These are phyloP conservation scores for Rafetus swinhoei DNA, from an alignment of 2,113 vertebrate genomes.

Conservation along the genomic window DNA sequence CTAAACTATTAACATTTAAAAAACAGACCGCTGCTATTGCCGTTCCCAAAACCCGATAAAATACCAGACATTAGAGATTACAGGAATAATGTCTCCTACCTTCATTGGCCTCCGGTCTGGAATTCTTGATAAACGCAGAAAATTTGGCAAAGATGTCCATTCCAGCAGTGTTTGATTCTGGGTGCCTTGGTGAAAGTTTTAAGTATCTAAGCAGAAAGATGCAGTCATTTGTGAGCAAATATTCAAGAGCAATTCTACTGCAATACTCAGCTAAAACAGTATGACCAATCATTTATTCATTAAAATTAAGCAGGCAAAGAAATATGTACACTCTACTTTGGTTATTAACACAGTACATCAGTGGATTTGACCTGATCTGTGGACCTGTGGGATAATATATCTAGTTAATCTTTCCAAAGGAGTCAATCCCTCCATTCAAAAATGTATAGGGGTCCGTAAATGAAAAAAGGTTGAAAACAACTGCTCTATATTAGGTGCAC, in stretches of 20 bases:
- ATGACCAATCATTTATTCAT: rapidly evolving
- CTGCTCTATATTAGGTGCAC: not conserved
- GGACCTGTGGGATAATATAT: not conserved
- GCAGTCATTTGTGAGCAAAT: not conserved
- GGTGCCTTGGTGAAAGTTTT: slow-evolving; percentile 93
- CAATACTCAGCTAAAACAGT: not conserved
- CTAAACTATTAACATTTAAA: not conserved
- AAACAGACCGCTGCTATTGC: not conserved
- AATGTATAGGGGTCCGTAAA: not conserved
- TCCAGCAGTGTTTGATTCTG: slow-evolving; percentile 96
- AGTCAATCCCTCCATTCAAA: not conserved
- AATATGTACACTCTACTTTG: not conserved
- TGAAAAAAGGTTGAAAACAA: not conserved
- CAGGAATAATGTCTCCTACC: slow-evolving; percentile 73
- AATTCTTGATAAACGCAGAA: slow-evolving; percentile 98
- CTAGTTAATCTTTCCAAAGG: not conserved
- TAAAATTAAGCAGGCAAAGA: not conserved
- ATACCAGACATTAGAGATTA: not conserved
- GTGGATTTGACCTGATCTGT: not conserved
- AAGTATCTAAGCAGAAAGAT: slow-evolving; percentile 80
- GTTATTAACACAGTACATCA: not conserved
- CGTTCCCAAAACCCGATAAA: not conserved
- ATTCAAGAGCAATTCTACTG: not conserved
- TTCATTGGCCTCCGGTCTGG: slow-evolving; percentile 95
- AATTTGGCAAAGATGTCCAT: slow-evolving; percentile 99